Evolutionary conservation across 2,888 invertebrate genomes (phyloP), one percentile per base, ranked within the genome.

Genomic region (Cerceris rybyensis): DNA sequence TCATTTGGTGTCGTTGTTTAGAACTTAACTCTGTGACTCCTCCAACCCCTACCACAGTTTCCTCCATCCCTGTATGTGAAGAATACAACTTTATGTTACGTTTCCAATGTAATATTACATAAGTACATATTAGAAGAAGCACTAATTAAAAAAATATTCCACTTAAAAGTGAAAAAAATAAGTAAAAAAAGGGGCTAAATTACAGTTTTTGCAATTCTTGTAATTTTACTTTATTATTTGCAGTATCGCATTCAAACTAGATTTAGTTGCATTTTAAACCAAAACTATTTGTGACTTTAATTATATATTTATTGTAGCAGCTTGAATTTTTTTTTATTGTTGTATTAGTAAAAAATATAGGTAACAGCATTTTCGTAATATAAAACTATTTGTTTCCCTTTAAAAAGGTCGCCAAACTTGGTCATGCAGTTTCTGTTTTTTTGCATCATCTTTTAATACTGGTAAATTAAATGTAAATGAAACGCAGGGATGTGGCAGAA

Each of bases 1-100:
- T 98, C 93, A 99, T 96, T 93, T 98, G 98, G 94, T 98, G 98
- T 90, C 97, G 96, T 93, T 98, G 97, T 93, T 97, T 97, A 87
- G 96, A 95, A 91, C 95, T 95, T 90, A 98, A 94, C 88, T 95
- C 94, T 93, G 95, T 95, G 90, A 93, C 93, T 90, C 93, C 94
- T 86, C 94, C 94, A 91, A 93, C 92, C 87, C 93, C 94, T 85
- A 87, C 93, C 91, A 93, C 94, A 50, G 88, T 89, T 75, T 92
- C 92, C 43, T 92, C 92, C 87, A 92, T 89, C 89, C 91, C 91
- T 91, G 82, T 16, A 69, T 95, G 14, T 52, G 14, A 70, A 70
- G 7, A 68, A 72, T 75, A 7, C 7, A 43, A 60, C 42, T 16
- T 73, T 57, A 54, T 17, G n/a, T 55, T 50, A 76, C 13, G 13